Percentiles rank a stretch among this genome's conserved stretches.
These are phyloP conservation scores for Delia radicum DNA, from an alignment of 1,140 invertebrate species.

Conservation along the genomic window DNA sequence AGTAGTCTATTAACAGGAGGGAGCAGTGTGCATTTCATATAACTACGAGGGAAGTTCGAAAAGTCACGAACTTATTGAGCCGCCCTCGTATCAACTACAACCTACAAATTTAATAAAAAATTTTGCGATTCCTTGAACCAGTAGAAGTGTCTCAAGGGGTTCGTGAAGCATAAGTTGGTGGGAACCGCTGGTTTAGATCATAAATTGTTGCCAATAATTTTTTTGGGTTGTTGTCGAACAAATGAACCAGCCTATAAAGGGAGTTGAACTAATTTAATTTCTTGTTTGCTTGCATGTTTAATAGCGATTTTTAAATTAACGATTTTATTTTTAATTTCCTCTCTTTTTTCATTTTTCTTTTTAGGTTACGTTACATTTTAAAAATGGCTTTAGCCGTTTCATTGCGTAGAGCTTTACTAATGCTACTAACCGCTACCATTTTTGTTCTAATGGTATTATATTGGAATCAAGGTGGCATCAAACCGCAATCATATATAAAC, in stretches of 20 bases:
- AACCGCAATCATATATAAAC: slow-evolving; percentile 43
- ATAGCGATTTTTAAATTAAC: neutral
- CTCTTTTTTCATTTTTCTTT: slow-evolving; percentile 20
- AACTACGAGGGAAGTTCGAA: too few relatives aligned
- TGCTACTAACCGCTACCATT: slow-evolving; percentile 44
- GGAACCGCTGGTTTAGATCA: neutral
- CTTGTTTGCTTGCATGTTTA: neutral
- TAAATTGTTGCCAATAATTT: neutral
- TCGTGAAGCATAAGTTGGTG: too few relatives aligned
- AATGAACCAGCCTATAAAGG: neutral
- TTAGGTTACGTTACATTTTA: slow-evolving; percentile 51
- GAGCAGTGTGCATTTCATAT: too few relatives aligned
- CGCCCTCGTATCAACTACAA: too few relatives aligned
- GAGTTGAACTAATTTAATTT: neutral
- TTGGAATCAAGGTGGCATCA: slow-evolving; percentile 50
- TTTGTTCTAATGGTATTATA: slow-evolving; percentile 52
- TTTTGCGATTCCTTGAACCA: neutral
- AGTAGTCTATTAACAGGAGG: too few relatives aligned
- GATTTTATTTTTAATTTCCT: neutral
- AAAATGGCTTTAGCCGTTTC: slow-evolving; percentile 55
- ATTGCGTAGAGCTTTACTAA: slow-evolving; percentile 44
- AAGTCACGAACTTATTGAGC: too few relatives aligned
- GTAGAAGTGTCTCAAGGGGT: too few relatives aligned
- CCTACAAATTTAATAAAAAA: neutral
- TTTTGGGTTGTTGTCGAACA: neutral